Evolutionary conservation across 2,888 invertebrate genomes (phyloP), one percentile per base, ranked within the genome.

Genomic region (Phorcus lineatus): DNA sequence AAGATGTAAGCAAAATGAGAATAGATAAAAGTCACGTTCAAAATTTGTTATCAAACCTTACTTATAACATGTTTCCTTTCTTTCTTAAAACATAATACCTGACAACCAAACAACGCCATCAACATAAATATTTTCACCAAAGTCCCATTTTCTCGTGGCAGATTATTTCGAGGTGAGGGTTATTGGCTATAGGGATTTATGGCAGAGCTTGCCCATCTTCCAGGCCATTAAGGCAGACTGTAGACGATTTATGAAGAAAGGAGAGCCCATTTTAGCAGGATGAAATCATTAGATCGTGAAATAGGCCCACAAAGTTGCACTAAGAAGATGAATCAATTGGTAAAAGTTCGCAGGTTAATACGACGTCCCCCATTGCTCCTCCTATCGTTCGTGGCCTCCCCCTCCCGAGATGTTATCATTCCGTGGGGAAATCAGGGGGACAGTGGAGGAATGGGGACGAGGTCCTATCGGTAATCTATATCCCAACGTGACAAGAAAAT

Each of bases 261-360:
- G 28, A 28, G 28, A 62, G 28, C 62, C 62, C 17, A 62, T 62
- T 62, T 24, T 62, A 62, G 62, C 28, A 62, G 28, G 62, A 62
- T 62, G 62, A 62, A 62, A 62, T 62, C 62, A 62, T 62, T 62
- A 28, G 62, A 62, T 62, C 62, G 62, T 62, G 62, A 62, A 62
- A 62, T 62, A 28, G 62, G 62, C 62, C 28, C 62, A 62, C 62
- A 62, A 62, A 62, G 24, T 16, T 62, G 22, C 24, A 2, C 28
- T 62, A 62, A 22, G 24, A 28, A 62, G 62, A 28, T 28, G 62
- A 9, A 62, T 62, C 62, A 62, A 62, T 62, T 28, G 28, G 28
- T 11, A 28, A 13, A 28, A 17, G 24, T 28, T 19, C 62, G 28
- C 62, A 24, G 62, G 62, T 62, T 62, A 62, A 62, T 62, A 62